A percentile compares a stretch with the other conserved stretches of the same genome.
Conservation (phyloP, 2,113 vertebrate species). For the Nerophis ophidion region DNA sequence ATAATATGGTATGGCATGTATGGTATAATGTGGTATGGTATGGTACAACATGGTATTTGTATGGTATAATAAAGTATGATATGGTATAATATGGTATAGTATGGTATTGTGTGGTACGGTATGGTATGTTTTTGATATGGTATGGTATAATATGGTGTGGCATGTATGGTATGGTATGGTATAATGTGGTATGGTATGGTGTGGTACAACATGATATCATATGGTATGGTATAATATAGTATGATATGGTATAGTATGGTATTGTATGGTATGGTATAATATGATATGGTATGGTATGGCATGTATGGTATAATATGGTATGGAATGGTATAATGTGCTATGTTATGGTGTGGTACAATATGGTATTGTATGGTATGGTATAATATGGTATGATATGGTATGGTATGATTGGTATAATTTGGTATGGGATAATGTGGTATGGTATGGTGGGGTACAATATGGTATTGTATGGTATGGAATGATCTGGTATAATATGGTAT, state of each 20-base stretch:
- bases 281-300: not conserved
- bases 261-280: not conserved
- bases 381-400: not conserved
- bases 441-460: not conserved
- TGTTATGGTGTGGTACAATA: not conserved
- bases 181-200: not conserved
- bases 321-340: too few relatives aligned
- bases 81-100: too few relatives aligned
- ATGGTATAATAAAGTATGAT: too few relatives aligned
- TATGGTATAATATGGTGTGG: not conserved
- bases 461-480: fast-evolving
- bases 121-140: too few relatives aligned
- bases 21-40: too few relatives aligned
- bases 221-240: not conserved
- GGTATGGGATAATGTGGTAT: not conserved
- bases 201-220: too few relatives aligned
- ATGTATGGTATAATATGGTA: not conserved
- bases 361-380: not conserved
- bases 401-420: too few relatives aligned
- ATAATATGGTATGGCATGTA: too few relatives aligned
- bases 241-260: not conserved
- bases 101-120: too few relatives aligned
- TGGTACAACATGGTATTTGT: too few relatives aligned
- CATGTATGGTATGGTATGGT: not conserved
- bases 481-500: too few relatives aligned